Conservation (phyloP, 1,140 invertebrate species). For the Hyphantria cunea region DNA sequence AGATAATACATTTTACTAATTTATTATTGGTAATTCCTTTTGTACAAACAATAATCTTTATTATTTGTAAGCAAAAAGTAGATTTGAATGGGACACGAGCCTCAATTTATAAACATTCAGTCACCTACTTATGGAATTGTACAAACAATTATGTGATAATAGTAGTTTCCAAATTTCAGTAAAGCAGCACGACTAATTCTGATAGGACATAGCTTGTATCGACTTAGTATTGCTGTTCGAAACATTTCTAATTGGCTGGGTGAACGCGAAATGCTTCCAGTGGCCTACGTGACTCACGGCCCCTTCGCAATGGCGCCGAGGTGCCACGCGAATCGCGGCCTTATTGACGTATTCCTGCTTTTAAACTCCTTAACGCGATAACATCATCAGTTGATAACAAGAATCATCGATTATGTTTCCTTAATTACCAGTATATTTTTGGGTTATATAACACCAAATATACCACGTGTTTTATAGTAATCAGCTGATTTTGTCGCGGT, state of each 20-base stretch:
- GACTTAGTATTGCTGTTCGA: background rate
- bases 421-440: slow-evolving; percentile 21
- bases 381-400: slow-evolving; percentile 31
- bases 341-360: slow-evolving; percentile 55
- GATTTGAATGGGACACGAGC: background rate
- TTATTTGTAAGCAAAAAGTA: slow-evolving; percentile 3
- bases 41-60: too few relatives aligned
- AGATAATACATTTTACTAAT: too few relatives aligned
- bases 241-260: slow-evolving; percentile 46
- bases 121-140: background rate
- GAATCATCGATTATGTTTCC: background rate
- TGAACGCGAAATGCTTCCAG: slow-evolving; percentile 45
- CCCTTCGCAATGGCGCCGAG: slow-evolving; percentile 67
- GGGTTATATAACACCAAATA: slow-evolving; percentile 53
- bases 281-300: slow-evolving; percentile 77
- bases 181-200: slow-evolving; percentile 19
- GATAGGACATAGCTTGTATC: background rate
- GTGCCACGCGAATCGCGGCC: slow-evolving; percentile 67
- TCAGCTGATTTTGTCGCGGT: slow-evolving; percentile 65
- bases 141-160: slow-evolving; percentile 1
- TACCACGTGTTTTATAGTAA: slow-evolving; percentile 66
- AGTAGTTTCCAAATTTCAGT: slow-evolving; percentile 45
- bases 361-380: slow-evolving; percentile 28
- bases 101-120: background rate
- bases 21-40: too few relatives aligned